Evolutionary conservation across 1,140 invertebrate genomes (phyloP), one percentile per base, ranked within the genome.

Genomic region (Drosophila triauraria): DNA sequence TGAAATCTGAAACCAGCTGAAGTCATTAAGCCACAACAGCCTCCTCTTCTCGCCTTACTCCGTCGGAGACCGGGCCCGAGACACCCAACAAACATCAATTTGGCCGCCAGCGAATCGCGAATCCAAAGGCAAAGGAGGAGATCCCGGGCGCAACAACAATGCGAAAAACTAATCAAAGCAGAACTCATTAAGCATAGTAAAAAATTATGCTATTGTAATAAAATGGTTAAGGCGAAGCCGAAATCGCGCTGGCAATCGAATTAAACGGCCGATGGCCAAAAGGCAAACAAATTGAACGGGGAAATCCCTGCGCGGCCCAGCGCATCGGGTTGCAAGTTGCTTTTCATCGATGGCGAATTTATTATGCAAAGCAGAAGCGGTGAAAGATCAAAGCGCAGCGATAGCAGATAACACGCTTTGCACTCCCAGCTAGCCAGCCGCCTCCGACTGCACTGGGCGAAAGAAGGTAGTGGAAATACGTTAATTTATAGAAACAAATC

Each of bases 331-430:
- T 80, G 69, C 81, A 86, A 88, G 85, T 88, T 85, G 84, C 81
- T 88, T 90, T 88, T 88, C 85, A 87, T 87, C 84, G 85, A 88
- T 88, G 84, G 85, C 85, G 85, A 90, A 90, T 90, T 90, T 90
- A 90, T 90, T 90, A 90, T 91, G 85, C 85, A 90, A 90, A 90
- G 85, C 85, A 90, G 85, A 90, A 90, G 85, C 85, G 85, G 85
- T 90, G 83, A 90, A 90, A 90, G 85, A 90, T 90, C 85, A 90
- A 90, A 90, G 85, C 85, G 82, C 63, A 79, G 78, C 86, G 85
- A 88, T 88, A 87, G 84, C 85, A 87, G 84, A 87, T 87, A 87
- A 87, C 85, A 88, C 82, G 82, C 75, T 76, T 54, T 42, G 62
- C 32, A 48, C 48, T 51, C 54, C 70, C 40, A 40, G 46, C 44